Evolutionary conservation across 2,797 vertebrate species (phyloP), one percentile per base, ranked within the genome.

Genomic region (Cossypha niveicapilla): DNA sequence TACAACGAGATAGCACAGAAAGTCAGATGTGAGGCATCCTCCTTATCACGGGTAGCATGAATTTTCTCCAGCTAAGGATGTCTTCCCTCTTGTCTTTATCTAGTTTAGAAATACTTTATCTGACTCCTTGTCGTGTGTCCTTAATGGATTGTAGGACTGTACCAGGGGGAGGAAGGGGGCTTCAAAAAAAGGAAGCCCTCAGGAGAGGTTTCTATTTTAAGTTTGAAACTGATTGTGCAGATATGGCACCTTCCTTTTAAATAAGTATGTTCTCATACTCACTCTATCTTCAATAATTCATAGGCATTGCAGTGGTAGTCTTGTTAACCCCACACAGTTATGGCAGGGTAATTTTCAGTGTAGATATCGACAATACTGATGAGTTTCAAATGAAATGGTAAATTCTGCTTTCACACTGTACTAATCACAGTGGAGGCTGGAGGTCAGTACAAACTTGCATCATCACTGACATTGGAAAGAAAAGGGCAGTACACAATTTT

Each of bases 1-100:
- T 23, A 95, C 77, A 94, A 25, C 17, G 63, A 84, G 92, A 94
- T 96, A 96, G 30, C 73, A 68, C 16, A 18, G 57, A 78, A 88
- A 77, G 54, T 70, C 60, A 76, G 65, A 90, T 76, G 44, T 21
- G 39, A 57, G 45, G 74, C 12, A 6, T 75, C 86, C 47, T 84
- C 27, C 50, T 94, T 95, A 92, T 94, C 91, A 50, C 0, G 24
- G 34, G 10, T 85, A 79, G 27, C 24, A 11, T 28, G 56, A 57
- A 25, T 72, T 89, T 94, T 77, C 41, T 73, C 65, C 51, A 44
- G 3, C n/a, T 84, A 67, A 74, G 78, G 80, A 62, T 82, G 42
- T 58, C 72, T 85, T 92, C 27, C 41, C n/a, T 63, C 80, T 87
- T 93, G 51, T 68, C 90, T 79, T 93, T 91, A 83, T 80, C 71